Evolutionary conservation across 2,888 invertebrate genomes (phyloP).

Genomic region (Agriopis leucophaearia): DNA sequence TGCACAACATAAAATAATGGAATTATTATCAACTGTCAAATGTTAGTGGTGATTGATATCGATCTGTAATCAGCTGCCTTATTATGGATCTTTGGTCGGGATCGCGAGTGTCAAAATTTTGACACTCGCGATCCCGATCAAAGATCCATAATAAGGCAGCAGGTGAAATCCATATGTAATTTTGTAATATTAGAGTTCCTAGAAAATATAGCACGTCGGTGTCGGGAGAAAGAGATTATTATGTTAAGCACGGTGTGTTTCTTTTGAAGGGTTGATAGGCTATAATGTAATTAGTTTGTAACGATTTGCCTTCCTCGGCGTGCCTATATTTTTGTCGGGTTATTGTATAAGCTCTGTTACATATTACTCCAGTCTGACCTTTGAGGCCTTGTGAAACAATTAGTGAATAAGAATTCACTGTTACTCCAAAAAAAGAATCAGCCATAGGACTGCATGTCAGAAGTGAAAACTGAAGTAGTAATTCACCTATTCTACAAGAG

Average conservation of each 20-base stretch:
- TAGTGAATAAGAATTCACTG: background rate
- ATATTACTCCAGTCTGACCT: background rate
- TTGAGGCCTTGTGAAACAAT: conserved; percentile 3
- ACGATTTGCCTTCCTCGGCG: conserved; percentile 23
- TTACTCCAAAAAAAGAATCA: too few species aligned
- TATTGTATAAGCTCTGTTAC: conserved; percentile 13
- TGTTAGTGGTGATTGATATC: conserved; percentile 1
- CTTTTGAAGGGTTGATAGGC: conserved; percentile 12
- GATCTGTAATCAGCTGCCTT: too few species aligned
- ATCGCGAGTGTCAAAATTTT: too few species aligned
- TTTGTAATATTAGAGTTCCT: conserved; percentile 24
- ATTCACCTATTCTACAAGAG: too few species aligned
- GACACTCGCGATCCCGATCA: too few species aligned
- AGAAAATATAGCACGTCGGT: conserved; percentile 31
- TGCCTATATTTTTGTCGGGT: conserved; percentile 31
- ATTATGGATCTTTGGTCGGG: too few species aligned
- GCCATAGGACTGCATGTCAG: too few species aligned
- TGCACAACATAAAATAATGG: conserved; percentile 22
- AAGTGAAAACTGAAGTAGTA: too few species aligned
- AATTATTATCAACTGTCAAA: conserved; percentile 3
- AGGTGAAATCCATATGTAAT: conserved; percentile 8
- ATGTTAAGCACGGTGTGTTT: conserved; percentile 20
- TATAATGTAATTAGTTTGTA: conserved; percentile 20
- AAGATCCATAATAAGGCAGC: too few species aligned
- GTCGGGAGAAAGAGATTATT: conserved; percentile 3